Base-by-base conservation (phyloP, 2,113 vertebrate genomes). In the Bos indicus region DNA sequence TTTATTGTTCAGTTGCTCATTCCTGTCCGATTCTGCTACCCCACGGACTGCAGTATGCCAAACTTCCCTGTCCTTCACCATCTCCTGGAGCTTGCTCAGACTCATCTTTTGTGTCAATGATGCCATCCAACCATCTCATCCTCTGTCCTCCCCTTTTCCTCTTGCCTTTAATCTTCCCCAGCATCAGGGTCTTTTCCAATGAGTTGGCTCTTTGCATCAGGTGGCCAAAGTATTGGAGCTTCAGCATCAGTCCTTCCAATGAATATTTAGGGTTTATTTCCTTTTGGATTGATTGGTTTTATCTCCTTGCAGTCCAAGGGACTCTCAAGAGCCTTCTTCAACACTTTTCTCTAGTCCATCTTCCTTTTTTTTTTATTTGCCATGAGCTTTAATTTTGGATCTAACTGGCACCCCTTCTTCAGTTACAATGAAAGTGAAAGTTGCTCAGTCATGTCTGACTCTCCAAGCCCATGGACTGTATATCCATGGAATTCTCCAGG, bases 381-480 rank as follows among this genome's bases (percentile, higher is more conserved):
- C 25, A 78, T 5, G 67, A 86, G 90, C 36, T 96, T 1, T 59
- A 40, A 57, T 84, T 96, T 51, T 78, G 80, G 93, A 60, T 85
- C 52, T 84, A 59, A 85, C 16, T 2, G 59, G 71, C 56, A 62
- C 54, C 80, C 71, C 93, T 81, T 91, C 83, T 90, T 95, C 78
- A 89, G 74, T 74, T 71, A 94, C n/a, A 71, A 1, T 23, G 67
- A 71, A 71, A 71, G 67, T 71, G 67, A 71, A 71, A 71, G n/a
- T 71, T 71, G 5, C 67, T 40, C 5, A 71, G 19, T 71, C 0
- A 0, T 40, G 19, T 71, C 67, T 1, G 0, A 71, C 67, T 71
- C n/a, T 40, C 8, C 2, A n/a, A 71, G n/a, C 19, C 19, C n/a
- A 40, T 40, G n/a, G 5, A 71, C 67, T 71, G 19, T 40, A 40